A percentile compares a stretch with the other conserved stretches of the same genome.
Evolutionary conservation across 2,888 invertebrate genomes (phyloP).

Genomic region (Tethea ocularis): DNA sequence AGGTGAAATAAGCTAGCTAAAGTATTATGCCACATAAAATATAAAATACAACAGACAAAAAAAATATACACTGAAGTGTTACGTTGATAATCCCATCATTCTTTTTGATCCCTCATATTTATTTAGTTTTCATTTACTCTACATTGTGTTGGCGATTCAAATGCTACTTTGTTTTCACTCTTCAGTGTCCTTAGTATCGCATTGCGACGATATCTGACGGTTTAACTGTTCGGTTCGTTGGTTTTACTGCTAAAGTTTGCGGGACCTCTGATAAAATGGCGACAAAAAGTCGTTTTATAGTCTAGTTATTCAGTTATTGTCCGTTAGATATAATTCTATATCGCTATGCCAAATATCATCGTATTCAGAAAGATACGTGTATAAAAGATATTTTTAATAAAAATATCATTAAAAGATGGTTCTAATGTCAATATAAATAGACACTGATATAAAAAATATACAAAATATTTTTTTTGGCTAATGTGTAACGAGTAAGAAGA

Average conservation of each 20-base stretch:
- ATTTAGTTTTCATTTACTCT: background rate
- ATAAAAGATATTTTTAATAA: no score
- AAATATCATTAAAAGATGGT: no score
- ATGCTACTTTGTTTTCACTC: conserved; percentile 33
- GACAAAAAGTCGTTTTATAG: conserved; percentile 52
- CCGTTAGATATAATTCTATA: conserved; percentile 19
- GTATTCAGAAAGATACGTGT: no score
- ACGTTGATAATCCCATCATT: background rate
- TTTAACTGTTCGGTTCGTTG: conserved; percentile 75
- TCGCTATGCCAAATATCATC: background rate
- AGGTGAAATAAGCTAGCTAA: no score
- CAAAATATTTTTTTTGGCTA: no score
- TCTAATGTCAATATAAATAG: no score
- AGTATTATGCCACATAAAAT: background rate
- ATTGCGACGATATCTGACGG: conserved; percentile 58
- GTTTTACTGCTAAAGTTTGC: conserved; percentile 72
- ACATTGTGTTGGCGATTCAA: conserved; percentile 19
- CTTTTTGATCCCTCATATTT: background rate
- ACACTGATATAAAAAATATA: no score
- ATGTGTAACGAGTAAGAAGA: no score
- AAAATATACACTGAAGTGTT: background rate
- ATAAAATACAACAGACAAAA: background rate
- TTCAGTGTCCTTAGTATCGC: conserved; percentile 45
- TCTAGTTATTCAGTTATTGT: conserved; percentile 42
- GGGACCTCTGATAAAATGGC: conserved; percentile 52